phyloP scores from a whole-genome alignment of 1,140 invertebrate genomes.

The Scylla paramamosain region DNA sequence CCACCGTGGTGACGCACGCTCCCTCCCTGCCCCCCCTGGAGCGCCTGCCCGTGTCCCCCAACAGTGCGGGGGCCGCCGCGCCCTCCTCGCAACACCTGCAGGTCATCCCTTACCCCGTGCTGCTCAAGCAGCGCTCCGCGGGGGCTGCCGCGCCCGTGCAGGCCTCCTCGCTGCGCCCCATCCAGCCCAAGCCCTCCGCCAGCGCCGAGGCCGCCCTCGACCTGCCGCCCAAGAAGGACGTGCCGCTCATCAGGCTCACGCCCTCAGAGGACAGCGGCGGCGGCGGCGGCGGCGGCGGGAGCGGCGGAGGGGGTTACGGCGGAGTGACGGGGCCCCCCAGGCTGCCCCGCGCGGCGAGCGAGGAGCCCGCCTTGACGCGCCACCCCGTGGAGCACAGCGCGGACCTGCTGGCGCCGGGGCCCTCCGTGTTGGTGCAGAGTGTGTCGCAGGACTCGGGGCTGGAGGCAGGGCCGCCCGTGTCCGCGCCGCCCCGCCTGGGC shows the following conservation, averaged over 20 bases:
- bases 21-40: constrained; percentile 49
- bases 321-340: constrained; percentile 37
- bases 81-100: constrained; percentile 67
- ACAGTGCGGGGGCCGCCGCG: constrained; percentile 30
- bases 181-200: constrained; percentile 74
- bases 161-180: constrained; percentile 71
- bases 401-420: constrained; percentile 59
- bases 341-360: constrained; percentile 71
- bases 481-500: constrained; percentile 45
- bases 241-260: constrained; percentile 73
- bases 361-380: constrained; percentile 72
- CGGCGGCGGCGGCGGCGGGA: constrained; percentile 9
- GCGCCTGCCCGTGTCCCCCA: constrained; percentile 29
- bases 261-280: constrained; percentile 72
- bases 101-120: constrained; percentile 77
- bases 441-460: constrained; percentile 75
- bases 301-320: constrained; percentile 1
- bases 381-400: constrained; percentile 32
- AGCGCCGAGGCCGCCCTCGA: constrained; percentile 35
- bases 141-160: constrained; percentile 73
- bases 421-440: constrained; percentile 73
- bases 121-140: constrained; percentile 77
- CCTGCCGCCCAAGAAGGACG: constrained; percentile 60
- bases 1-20: constrained; percentile 71
- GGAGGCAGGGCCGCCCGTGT: constrained; percentile 43